Base-by-base conservation (phyloP, 2,113 vertebrate genomes). In the Neofelis nebulosa region DNA sequence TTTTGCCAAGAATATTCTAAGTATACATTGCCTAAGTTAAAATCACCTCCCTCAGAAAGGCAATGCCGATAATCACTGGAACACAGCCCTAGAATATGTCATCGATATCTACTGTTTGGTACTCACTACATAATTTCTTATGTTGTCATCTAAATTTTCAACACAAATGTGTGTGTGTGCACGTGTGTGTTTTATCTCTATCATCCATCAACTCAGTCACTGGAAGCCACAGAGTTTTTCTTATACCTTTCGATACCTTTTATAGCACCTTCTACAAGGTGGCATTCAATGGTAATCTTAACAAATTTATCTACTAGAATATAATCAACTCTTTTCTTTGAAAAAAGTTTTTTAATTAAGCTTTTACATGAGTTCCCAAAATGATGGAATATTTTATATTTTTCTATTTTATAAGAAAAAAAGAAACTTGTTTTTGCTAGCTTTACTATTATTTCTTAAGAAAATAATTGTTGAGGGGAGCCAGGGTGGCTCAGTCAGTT, bases 351-450 rank as follows among this genome's bases (percentile, higher is more conserved):
- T 68, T 23, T 66, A 80, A 83, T 55, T 89, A 63, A 73, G n/a
- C 85, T 95, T 79, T 80, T 45, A 82, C 12, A 63, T 66, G 4
- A 83, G 10, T 86, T 66, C 73, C 27, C 45, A 68, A 90, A 95
- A 66, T 68, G 31, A 80, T 69, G 12, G 38, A 63, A 57, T 83
- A 38, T 50, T 94, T 92, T 89, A 36, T 15, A 89, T 63, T 79
- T 95, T 88, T 61, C 82, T 84, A 78, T 55, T 95, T 95, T 76
- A 94, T 31, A 65, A 31, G 25, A 29, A 94, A 71, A 86, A 89
- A 89, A 50, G 69, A 71, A 21, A 85, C 13, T 68, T 86, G 29
- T 41, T 90, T 83, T 90, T 90, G 18, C 15, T 82, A 90, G 4
- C 45, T 45, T 91, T 86, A 80, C 52, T 66, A 89, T 65, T 81